Conservation (phyloP, 2,888 invertebrate genomes). For the Automeris io region DNA sequence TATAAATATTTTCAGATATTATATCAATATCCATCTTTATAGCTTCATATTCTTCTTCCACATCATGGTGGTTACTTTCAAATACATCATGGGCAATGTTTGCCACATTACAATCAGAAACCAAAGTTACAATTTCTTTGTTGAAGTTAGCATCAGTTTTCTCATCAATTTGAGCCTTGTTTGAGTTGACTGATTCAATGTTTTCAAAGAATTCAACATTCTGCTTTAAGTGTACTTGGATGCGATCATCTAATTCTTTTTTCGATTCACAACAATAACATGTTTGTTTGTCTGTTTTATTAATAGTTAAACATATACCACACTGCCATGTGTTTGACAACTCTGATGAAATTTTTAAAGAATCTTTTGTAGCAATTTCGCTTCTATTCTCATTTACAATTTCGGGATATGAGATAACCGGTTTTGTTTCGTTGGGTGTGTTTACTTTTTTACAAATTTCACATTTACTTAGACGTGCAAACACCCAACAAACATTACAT, state of each 20-base stretch:
- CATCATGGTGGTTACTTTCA: conserved; percentile 5
- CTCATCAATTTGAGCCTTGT: conserved; percentile 5
- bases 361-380: not conserved
- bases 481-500: conserved; percentile 43
- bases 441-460: conserved; percentile 28
- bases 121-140: conserved; percentile 2
- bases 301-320: conserved; percentile 35
- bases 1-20: not conserved
- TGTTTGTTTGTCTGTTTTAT: conserved; percentile 22
- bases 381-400: not conserved
- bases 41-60: conserved; percentile 13
- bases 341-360: not conserved
- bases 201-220: conserved; percentile 3
- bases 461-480: conserved; percentile 29
- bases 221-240: conserved; percentile 7
- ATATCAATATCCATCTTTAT: not conserved
- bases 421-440: conserved; percentile 3
- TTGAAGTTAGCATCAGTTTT: not conserved
- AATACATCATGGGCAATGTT: conserved; percentile 12
- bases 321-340: conserved; percentile 33
- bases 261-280: conserved; percentile 43
- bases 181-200: not conserved
- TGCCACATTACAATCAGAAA: conserved; percentile 7
- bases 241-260: not conserved
- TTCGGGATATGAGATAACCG: not conserved